Base-by-base conservation (phyloP, 2,797 vertebrate species). In the Menidia menidia region DNA sequence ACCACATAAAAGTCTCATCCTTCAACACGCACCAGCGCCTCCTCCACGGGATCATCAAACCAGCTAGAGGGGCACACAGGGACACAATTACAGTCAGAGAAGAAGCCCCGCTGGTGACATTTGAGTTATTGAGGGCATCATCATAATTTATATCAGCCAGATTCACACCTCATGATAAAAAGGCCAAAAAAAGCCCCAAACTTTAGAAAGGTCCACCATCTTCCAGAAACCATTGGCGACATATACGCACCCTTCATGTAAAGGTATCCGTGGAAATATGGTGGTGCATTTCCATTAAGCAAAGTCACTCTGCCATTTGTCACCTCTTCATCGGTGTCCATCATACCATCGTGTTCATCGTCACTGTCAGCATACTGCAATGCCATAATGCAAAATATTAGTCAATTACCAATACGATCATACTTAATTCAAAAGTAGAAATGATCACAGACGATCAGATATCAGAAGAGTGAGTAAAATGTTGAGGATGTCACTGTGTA, bases 1-100 rank as follows among this genome's bases (percentile, higher is more conserved):
- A 98, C 97, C 97, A 98, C 96, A 98, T 97, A 90, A 98, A 97
- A 61, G 96, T 97, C 75, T 97, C 97, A 0, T 98, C 97, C 85
- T 97, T 97, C 77, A 98, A 79, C 64, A 98, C 97, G 19, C 96
- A 98, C 97, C 97, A 97, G 30, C 96, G 96, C 35, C 96, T 92
- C 55, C 95, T 92, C 97, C 97, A 97, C 0, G 96, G 95, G 86
- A 96, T 97, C 96, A 98, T 98, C 67, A 98, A 90, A 25, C 97
- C 97, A 56, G 96, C 97, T 95, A 77, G 62, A 3, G 55, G 56
- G 68, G 56, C 1, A 63, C 35, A 64, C 59, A 68, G 30, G n/a
- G 12, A 52, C 6, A 6, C 14, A 32, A 33, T 19, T 0, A 44
- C 10, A 35, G 4, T 66, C 14, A 60, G 16, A 10, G 45, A 52